Base-by-base conservation (phyloP, 2,113 vertebrate genomes). In the Hypanus sabinus region DNA sequence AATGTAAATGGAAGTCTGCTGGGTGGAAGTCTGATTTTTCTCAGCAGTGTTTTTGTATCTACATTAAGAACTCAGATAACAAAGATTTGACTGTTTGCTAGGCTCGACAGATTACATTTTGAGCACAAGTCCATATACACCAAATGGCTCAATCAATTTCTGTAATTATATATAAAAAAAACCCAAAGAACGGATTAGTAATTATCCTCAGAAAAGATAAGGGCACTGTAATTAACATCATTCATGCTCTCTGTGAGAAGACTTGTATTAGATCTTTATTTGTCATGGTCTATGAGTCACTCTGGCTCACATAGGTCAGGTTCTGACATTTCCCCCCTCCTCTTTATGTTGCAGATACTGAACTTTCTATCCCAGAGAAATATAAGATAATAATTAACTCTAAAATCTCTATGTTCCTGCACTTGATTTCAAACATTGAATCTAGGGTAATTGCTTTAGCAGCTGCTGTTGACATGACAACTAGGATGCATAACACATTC, bases 381-480 rank as follows among this genome's bases (percentile, higher is more conserved):
- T 71, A 46, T 8, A 71, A 71, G 68, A 92, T 92, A 30, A 92
- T 70, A 24, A 71, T 92, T 38, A 71, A 20, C 36, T 36, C 6
- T 46, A 30, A 92, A 92, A 92, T 71, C 90, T 24, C n/a, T 70
- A 46, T 71, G 33, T 92, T 24, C 65, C 20, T 36, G 22, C 65
- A 70, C 11, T 20, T 38, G n/a, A 71, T 24, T 92, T 92, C 65
- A 22, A 71, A 71, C 33, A 18, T 46, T 92, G 33, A 18, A 70
- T 18, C 18, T 36, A 68, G 71, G 70, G 33, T 71, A 46, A 92
- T 68, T 92, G 88, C 88, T 91, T 91, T 91, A 68, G 27, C 88
- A 91, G 88, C 62, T 68, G 90, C 22, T 92, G 65, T 92, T 38
- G 68, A 36, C 68, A 92, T 30, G 57, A n/a, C 83, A 88, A 88